A percentile compares a stretch with the other conserved stretches of the same genome.
Conservation (phyloP, 1,140 invertebrate species). For the Cydia fagiglandana region DNA sequence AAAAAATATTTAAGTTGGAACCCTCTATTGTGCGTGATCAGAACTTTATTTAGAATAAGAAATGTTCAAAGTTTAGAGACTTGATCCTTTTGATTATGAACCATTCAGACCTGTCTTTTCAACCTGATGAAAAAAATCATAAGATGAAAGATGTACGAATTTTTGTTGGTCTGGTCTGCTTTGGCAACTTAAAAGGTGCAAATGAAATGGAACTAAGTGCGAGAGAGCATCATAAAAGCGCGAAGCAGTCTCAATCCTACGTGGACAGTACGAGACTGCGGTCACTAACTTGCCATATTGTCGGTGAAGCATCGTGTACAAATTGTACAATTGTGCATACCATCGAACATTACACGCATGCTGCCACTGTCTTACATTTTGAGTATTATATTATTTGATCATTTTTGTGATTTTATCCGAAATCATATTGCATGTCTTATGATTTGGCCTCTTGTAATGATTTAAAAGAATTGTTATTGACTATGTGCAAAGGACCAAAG, state of each 20-base stretch:
- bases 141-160: no score
- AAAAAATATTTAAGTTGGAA: no score
- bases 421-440: slow-evolving; percentile 29
- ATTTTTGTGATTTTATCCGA: neutral
- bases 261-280: neutral
- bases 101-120: no score
- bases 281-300: slow-evolving; percentile 53
- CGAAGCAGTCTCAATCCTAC: neutral
- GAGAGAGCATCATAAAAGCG: neutral
- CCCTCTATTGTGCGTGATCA: no score
- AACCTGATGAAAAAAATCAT: no score
- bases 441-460: no score
- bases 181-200: neutral
- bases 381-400: neutral
- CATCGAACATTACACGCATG: slow-evolving; percentile 20
- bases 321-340: neutral
- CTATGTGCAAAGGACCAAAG: no score
- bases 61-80: no score
- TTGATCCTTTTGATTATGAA: no score
- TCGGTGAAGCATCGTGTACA: slow-evolving; percentile 49
- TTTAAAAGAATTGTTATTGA: no score
- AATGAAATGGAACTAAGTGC: slow-evolving; percentile 32
- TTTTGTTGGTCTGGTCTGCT: no score
- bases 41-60: no score
- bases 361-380: neutral